phyloP scores from a whole-genome alignment of 2,113 vertebrate genomes.

The Ophthalmolycus amberensis region DNA sequence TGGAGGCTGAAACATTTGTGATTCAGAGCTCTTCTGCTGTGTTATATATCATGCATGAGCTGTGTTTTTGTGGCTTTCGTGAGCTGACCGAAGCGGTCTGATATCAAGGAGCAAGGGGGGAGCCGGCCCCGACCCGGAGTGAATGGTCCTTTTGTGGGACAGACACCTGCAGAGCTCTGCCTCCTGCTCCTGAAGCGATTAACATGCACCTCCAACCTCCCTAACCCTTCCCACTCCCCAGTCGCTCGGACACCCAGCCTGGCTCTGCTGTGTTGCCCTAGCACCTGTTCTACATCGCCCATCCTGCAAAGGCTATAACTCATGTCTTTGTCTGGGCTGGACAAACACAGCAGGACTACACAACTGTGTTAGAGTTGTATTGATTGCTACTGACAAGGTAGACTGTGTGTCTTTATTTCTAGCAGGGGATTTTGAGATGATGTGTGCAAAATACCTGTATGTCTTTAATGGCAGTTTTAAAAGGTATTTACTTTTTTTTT shows the following conservation, averaged over 20 bases:
- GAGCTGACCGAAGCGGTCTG: constrained; percentile 58
- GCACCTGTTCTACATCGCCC: constrained; percentile 75
- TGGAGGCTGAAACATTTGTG: not conserved
- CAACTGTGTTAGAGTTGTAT: constrained; percentile 37
- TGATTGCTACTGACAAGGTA: constrained; percentile 40
- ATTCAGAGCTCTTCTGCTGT: constrained; percentile 20
- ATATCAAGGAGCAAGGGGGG: constrained; percentile 39
- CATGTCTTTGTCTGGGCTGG: constrained; percentile 66
- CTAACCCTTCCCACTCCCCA: constrained; percentile 51
- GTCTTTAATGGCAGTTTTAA: not conserved
- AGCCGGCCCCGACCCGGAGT: constrained; percentile 56
- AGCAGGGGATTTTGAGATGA: not conserved
- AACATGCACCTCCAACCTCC: constrained; percentile 79
- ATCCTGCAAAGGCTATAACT: constrained; percentile 69
- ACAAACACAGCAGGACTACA: constrained; percentile 35
- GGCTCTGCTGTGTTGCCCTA: constrained; percentile 62
- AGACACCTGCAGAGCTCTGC: constrained; percentile 80
- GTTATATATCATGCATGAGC: constrained; percentile 30
- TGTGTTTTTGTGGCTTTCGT: constrained; percentile 16
- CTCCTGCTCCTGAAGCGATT: constrained; percentile 73
- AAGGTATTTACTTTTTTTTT: not conserved
- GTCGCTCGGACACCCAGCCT: constrained; percentile 59
- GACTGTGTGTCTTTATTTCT: constrained; percentile 14
- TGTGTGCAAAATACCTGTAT: not conserved
- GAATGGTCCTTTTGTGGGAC: constrained; percentile 80